Evolutionary conservation across 1,140 invertebrate species (phyloP).

Genomic region (Trypoxylus dichotomus): DNA sequence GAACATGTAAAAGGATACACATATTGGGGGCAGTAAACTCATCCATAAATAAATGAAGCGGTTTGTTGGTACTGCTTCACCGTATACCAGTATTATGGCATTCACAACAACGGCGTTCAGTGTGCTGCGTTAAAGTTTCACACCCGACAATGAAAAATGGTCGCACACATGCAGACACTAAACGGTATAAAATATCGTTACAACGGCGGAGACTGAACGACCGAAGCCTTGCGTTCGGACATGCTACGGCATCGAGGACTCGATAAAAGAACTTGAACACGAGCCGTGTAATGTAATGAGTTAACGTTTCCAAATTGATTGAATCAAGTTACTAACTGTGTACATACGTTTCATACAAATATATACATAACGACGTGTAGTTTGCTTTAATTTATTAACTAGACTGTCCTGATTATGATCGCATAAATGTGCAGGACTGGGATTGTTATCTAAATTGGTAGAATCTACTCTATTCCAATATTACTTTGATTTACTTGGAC

Average conservation of each 20-base stretch:
- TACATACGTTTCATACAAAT: not conserved
- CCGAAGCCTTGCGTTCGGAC: not conserved
- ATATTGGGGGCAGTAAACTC: not conserved
- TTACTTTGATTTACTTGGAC: too few relatives aligned
- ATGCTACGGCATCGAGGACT: not conserved
- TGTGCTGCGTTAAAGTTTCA: not conserved
- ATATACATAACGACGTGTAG: not conserved
- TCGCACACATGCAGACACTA: not conserved
- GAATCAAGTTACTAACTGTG: not conserved
- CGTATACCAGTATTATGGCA: not conserved
- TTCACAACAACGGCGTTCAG: not conserved
- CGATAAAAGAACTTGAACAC: not conserved
- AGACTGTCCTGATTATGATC: not conserved
- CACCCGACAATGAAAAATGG: not conserved
- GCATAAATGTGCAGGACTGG: not conserved
- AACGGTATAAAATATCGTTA: not conserved
- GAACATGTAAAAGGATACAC: not conserved
- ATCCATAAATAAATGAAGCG: not conserved
- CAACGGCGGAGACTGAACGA: not conserved
- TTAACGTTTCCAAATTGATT: not conserved
- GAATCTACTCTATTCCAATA: too few relatives aligned
- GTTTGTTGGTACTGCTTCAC: not conserved
- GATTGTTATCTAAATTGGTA: too few relatives aligned
- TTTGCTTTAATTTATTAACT: not conserved
- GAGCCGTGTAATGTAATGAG: slow-evolving; percentile 1